A percentile compares a stretch with the other conserved stretches of the same genome.
phyloP scores from a whole-genome alignment of 2,888 invertebrate genomes.

The Heliconius ismenius region DNA sequence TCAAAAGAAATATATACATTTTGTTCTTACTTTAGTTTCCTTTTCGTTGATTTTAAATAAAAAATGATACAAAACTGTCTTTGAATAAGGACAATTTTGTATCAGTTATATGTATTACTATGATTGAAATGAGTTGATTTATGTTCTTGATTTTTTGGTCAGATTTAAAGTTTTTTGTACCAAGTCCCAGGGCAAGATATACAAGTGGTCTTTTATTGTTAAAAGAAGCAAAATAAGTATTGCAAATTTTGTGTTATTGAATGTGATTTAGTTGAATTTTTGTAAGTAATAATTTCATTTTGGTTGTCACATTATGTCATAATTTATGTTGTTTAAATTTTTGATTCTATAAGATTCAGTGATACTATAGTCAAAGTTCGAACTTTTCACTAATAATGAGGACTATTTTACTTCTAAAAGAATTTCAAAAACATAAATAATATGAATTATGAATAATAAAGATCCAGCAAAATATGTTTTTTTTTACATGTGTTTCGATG shows the following conservation, averaged over 20 bases:
- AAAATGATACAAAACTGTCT: not conserved
- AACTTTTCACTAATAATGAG: not conserved
- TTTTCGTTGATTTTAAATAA: not conserved
- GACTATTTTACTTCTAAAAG: not conserved
- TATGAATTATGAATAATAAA: not conserved
- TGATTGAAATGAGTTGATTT: no score
- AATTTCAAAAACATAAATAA: not conserved
- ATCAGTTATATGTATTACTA: no score
- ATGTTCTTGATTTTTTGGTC: no score
- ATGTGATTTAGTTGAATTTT: slow-evolving; percentile 54
- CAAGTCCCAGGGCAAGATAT: not conserved
- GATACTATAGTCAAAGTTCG: not conserved
- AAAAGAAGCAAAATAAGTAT: not conserved
- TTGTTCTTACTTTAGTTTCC: no score
- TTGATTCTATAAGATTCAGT: not conserved
- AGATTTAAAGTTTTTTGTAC: not conserved
- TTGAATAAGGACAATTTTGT: no score
- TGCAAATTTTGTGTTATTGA: slow-evolving; percentile 18
- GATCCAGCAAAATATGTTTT: not conserved
- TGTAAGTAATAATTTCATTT: slow-evolving; percentile 40
- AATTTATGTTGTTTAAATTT: slow-evolving; percentile 6
- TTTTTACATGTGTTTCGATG: slow-evolving; percentile 45
- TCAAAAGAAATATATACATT: not conserved
- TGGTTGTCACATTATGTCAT: not conserved
- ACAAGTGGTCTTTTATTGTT: slow-evolving; percentile 3